These are phyloP conservation scores for Dusona sp. DNA, from an alignment of 2,888 invertebrate genomes.

Conservation along the genomic window DNA sequence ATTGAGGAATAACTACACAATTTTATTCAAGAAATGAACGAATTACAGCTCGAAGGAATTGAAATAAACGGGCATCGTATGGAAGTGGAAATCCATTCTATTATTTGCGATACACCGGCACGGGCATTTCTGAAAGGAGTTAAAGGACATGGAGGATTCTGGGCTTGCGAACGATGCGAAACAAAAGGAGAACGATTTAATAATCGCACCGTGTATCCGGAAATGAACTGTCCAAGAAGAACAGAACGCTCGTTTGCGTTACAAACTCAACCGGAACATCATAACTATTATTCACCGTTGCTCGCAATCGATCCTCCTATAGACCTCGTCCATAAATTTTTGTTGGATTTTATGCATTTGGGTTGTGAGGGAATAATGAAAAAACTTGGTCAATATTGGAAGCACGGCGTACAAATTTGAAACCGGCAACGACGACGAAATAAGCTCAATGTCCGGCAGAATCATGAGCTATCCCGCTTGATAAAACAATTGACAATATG, in stretches of 20 bases:
- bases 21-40: constrained; percentile 69
- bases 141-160: too few relatives aligned
- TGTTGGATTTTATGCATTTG: constrained; percentile 2
- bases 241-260: constrained; percentile 28
- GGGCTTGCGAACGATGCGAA: constrained; percentile 61
- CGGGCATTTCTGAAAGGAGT: constrained; percentile 63
- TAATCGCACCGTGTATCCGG: constrained; percentile 34
- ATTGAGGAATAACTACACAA: constrained; percentile 50
- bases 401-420: background rate
- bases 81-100: background rate
- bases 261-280: constrained; percentile 47
- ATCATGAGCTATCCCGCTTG: background rate
- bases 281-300: constrained; percentile 43
- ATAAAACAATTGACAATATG: background rate
- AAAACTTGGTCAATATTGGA: background rate
- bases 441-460: too few relatives aligned
- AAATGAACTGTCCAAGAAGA: constrained; percentile 2
- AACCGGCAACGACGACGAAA: background rate
- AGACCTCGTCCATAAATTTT: constrained; percentile 42
- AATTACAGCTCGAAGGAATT: constrained; percentile 59
- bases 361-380: background rate
- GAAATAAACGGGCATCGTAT: constrained; percentile 37
- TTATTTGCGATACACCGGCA: constrained; percentile 66
- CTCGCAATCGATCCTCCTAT: constrained; percentile 33
- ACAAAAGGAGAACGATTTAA: constrained; percentile 22